These are phyloP conservation scores for Cariama cristata DNA, from an alignment of 2,113 vertebrate genomes.

Conservation along the genomic window DNA sequence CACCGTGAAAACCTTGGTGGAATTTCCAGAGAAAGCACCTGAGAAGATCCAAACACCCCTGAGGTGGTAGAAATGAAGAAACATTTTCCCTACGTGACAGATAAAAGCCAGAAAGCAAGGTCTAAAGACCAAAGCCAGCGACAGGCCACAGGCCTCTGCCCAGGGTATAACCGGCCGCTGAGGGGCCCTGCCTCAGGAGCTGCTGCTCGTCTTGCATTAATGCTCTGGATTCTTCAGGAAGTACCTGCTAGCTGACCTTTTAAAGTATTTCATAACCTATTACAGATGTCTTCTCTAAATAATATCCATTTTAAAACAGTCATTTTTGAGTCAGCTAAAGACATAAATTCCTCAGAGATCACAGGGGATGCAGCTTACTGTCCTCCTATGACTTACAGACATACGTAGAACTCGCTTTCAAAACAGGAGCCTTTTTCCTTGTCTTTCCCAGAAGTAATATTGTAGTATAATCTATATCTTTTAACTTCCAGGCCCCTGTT, in stretches of 20 bases:
- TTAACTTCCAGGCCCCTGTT: not conserved
- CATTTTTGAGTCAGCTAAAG: not conserved
- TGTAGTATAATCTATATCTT: not conserved
- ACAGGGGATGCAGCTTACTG: not conserved
- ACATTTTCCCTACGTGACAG: accelerated
- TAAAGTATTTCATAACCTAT: not conserved
- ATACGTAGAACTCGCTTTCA: not conserved
- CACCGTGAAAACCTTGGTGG: not conserved
- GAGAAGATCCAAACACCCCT: not conserved
- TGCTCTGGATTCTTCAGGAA: not conserved
- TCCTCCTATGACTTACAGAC: not conserved
- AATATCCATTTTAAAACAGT: not conserved
- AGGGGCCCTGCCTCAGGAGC: not conserved
- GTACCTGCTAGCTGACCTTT: not conserved
- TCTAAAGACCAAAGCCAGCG: not conserved
- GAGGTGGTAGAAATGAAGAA: not conserved
- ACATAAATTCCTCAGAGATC: not conserved
- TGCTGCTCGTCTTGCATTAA: not conserved
- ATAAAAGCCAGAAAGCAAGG: not conserved
- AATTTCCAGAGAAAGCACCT: not conserved
- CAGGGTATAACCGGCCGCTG: not conserved
- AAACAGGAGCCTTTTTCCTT: not conserved
- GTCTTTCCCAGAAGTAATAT: not conserved
- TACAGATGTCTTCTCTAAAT: not conserved
- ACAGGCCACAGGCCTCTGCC: not conserved